Base-by-base conservation (phyloP, 2,888 invertebrate species). In the Halictus quadricinctus region DNA sequence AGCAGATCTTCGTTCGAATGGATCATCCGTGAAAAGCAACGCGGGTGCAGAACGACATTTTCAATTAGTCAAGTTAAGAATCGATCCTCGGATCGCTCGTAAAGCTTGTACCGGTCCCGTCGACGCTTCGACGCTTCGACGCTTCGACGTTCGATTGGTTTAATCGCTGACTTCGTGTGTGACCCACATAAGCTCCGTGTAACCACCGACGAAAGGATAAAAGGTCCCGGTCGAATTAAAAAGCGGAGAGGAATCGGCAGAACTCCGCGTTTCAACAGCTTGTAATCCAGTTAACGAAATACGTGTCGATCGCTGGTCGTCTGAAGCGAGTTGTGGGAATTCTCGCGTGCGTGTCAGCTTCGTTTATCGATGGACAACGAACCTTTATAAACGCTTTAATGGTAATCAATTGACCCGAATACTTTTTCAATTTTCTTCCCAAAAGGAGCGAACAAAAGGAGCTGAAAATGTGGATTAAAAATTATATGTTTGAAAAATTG, bases 131-230 rank as follows among this genome's bases (percentile, higher is more conserved):
- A 73, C 76, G 54, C 60, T 43, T 69, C 54, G 54, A 73, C 76
- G 54, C 60, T 43, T 69, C 54, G 54, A 46, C 69, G 76, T 50
- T 80, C 74, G 43, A 66, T 81, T 48, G 76, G 43, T 69, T 79
- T 43, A 60, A 74, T 29, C 70, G 41, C 78, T 46, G 54, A 64
- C 25, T 29, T 25, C 29, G 25, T 15, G n/a, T 70, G 69, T 76
- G 85, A 86, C 81, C 81, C 70, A 79, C 70, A 86, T 85, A 48
- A 60, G 58, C 50, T 36, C 29, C 21, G 43, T 3, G 15, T n/a
- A 46, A 66, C 36, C 18, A 21, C 15, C 66, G 66, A 18, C 36
- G 36, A 76, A n/a, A 76, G 36, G 29, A 81, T 48, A 70, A 70
- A 50, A 77, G 58, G 69, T 54, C 15, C 43, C 10, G 21, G 43